A percentile compares a stretch with the other conserved stretches of the same genome.
These are phyloP conservation scores for Chitala chitala DNA, from an alignment of 2,113 vertebrate genomes.

Conservation along the genomic window DNA sequence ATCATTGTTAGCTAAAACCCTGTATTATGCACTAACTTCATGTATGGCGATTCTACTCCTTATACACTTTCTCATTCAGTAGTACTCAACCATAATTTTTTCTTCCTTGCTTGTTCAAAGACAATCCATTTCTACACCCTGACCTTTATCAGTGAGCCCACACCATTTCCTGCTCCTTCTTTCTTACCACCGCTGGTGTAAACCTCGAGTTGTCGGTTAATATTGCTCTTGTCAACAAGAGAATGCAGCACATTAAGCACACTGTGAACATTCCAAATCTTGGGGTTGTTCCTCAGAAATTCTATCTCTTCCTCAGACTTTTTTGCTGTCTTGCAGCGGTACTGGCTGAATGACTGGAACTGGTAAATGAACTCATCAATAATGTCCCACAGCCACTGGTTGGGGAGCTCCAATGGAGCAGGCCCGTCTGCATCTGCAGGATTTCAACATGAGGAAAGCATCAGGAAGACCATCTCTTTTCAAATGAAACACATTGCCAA, in stretches of 20 bases:
- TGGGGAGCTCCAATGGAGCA: conserved; percentile 90
- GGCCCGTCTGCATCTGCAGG: conserved; percentile 90
- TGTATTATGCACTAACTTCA: too few relatives aligned
- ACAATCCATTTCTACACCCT: too few relatives aligned
- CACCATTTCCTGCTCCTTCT: not conserved
- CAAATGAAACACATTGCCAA: not conserved
- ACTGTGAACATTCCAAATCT: conserved; percentile 98
- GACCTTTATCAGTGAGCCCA: not conserved
- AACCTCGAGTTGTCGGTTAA: conserved; percentile 92
- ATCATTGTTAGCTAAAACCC: too few relatives aligned
- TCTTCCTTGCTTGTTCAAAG: too few relatives aligned
- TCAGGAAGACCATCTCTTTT: not conserved
- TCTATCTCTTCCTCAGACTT: conserved; percentile 95
- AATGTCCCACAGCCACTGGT: conserved; percentile 99
- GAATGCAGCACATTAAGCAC: conserved; percentile 96
- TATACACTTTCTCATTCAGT: too few relatives aligned
- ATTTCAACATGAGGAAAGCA: not conserved
- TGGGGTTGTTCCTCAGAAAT: conserved; percentile 93
- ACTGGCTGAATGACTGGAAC: conserved; percentile 99
- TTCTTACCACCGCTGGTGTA: conserved; percentile 92
- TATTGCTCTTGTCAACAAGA: conserved; percentile 97
- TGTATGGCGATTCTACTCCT: too few relatives aligned
- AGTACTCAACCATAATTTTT: too few relatives aligned
- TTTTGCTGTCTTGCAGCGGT: conserved; percentile 95
- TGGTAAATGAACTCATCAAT: conserved; percentile 99